A percentile compares a stretch with the other conserved stretches of the same genome.
phyloP scores from a whole-genome alignment of 1,140 invertebrate genomes.

The Papilio helenus region DNA sequence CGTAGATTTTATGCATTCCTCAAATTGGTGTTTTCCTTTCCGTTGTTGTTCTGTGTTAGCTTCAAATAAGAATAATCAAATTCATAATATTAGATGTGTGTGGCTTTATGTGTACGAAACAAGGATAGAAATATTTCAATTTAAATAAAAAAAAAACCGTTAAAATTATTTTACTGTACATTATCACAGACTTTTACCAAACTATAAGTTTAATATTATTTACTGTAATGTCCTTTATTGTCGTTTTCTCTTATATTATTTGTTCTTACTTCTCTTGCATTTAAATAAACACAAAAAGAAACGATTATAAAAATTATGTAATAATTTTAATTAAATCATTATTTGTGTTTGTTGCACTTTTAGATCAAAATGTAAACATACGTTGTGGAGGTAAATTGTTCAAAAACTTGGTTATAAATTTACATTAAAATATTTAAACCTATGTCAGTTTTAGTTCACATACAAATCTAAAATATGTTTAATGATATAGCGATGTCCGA shows the following conservation, averaged over 20 bases:
- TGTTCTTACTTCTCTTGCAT: no score
- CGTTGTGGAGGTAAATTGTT: not conserved
- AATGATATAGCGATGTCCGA: not conserved
- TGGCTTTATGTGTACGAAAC: conserved; percentile 8
- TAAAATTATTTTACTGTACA: not conserved
- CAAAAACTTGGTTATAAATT: not conserved
- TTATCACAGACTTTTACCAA: not conserved
- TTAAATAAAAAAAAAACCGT: not conserved
- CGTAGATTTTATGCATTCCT: conserved; percentile 12
- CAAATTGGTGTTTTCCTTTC: not conserved
- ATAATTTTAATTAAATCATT: not conserved
- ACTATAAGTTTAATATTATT: not conserved
- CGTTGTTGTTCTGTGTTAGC: not conserved
- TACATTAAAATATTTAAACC: not conserved
- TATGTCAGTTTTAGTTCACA: not conserved
- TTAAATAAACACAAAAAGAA: not conserved
- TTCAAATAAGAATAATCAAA: not conserved
- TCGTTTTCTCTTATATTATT: not conserved
- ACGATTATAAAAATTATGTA: not conserved
- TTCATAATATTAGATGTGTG: not conserved
- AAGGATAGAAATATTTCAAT: not conserved
- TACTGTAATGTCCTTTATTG: not conserved
- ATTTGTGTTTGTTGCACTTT: not conserved
- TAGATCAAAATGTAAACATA: not conserved
- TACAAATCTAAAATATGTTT: not conserved